Percentiles rank a stretch among this genome's conserved stretches.
These are phyloP conservation scores for Danio jaintianensis DNA, from an alignment of 2,797 vertebrate species.

Conservation along the genomic window DNA sequence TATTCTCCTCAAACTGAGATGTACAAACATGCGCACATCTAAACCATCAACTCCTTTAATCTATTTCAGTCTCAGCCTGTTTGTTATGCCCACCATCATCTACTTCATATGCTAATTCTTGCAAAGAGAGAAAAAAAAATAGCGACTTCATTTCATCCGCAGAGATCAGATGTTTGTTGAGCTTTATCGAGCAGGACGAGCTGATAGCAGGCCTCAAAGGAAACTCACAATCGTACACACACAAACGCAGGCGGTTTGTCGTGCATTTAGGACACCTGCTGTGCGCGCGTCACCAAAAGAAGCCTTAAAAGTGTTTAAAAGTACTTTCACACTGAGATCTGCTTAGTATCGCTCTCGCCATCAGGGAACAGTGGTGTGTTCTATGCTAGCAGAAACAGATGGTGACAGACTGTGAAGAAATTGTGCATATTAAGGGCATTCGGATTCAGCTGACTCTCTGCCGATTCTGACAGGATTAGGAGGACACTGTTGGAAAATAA, in stretches of 20 bases:
- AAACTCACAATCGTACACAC: not conserved
- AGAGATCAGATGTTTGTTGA: slow-evolving; percentile 12
- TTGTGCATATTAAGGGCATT: not conserved
- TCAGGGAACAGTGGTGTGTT: slow-evolving; percentile 1
- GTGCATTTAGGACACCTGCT: slow-evolving; percentile 20
- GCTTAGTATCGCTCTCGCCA: not conserved
- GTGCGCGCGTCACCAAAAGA: slow-evolving; percentile 6
- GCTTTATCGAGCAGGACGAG: not conserved
- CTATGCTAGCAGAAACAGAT: not conserved
- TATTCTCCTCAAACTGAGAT: not conserved
- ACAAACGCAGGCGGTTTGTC: slow-evolving; percentile 3
- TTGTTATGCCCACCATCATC: not conserved
- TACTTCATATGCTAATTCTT: slow-evolving; percentile 20
- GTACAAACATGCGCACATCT: slow-evolving; percentile 1
- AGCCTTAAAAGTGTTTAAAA: slow-evolving; percentile 13
- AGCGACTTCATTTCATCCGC: slow-evolving; percentile 34
- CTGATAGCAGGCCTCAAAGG: slow-evolving; percentile 14
- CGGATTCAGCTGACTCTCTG: not conserved
- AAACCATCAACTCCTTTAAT: slow-evolving; percentile 17
- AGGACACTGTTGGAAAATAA: not conserved
- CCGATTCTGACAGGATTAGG: not conserved
- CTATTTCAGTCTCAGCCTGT: slow-evolving; percentile 15
- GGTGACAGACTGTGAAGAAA: slow-evolving; percentile 13
- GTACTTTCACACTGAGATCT: slow-evolving; percentile 13
- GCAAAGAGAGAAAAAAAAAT: not conserved